A percentile compares a stretch with the other conserved stretches of the same genome.
Evolutionary conservation across 2,113 vertebrate genomes (phyloP).

Genomic region (Brachyhypopomus occidentalis): DNA sequence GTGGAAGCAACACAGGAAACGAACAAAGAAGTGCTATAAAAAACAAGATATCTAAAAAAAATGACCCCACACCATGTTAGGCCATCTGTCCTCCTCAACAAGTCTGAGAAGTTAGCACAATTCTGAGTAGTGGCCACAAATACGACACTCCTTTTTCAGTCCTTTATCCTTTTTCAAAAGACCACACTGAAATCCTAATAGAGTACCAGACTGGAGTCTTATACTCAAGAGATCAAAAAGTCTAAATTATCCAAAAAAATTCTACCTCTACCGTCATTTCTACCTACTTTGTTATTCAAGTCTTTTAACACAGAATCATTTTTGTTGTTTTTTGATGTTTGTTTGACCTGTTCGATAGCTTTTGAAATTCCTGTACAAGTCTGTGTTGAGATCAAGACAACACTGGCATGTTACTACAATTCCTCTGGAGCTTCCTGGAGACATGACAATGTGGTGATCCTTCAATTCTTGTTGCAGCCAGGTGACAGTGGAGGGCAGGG

Average conservation of each 20-base stretch:
- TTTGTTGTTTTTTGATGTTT: constrained; percentile 43
- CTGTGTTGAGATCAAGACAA: constrained; percentile 67
- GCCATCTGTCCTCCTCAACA: not conserved
- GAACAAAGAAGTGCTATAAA: not conserved
- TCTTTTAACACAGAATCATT: constrained; percentile 47
- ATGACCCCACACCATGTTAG: not conserved
- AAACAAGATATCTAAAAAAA: not conserved
- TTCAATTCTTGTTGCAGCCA: constrained; percentile 36
- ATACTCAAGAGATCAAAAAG: constrained; percentile 51
- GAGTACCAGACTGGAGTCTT: constrained; percentile 33
- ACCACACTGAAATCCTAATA: not conserved
- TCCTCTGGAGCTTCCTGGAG: constrained; percentile 35
- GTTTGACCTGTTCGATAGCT: constrained; percentile 38
- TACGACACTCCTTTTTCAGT: not conserved
- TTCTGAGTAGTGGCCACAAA: not conserved
- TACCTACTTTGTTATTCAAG: constrained; percentile 69
- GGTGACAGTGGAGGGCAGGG: constrained; percentile 49
- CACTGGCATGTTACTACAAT: constrained; percentile 63
- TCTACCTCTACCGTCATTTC: constrained; percentile 76
- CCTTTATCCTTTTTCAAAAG: not conserved
- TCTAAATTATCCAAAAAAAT: constrained; percentile 67
- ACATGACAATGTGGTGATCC: constrained; percentile 53
- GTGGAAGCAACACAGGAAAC: constrained; percentile 6
- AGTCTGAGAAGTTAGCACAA: not conserved
- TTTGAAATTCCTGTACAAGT: constrained; percentile 68